Conservation (phyloP, 2,888 invertebrate genomes). For the Caenorhabditis sp. region DNA sequence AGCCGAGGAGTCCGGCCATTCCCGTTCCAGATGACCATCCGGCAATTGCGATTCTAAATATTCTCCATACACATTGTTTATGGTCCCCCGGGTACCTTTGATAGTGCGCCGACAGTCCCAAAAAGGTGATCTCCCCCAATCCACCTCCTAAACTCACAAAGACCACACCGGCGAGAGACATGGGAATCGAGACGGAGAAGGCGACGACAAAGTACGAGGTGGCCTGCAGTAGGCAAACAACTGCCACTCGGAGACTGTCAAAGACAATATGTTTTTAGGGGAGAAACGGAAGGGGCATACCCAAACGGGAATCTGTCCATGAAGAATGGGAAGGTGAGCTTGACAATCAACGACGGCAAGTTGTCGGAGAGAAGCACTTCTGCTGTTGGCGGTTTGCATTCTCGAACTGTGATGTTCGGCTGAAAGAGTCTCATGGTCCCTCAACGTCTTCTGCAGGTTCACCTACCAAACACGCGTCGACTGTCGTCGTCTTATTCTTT, state of each 20-base stretch:
- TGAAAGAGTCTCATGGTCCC: no score
- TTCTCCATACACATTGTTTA: no score
- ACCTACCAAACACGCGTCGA: slow-evolving; percentile 56
- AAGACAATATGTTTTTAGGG: slow-evolving; percentile 20
- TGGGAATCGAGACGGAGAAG: slow-evolving; percentile 75
- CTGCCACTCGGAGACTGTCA: slow-evolving; percentile 75
- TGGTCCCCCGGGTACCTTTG: no score
- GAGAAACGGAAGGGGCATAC: slow-evolving; percentile 74
- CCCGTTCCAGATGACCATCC: slow-evolving; percentile 91
- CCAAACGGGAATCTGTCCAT: slow-evolving; percentile 84
- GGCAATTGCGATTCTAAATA: slow-evolving; percentile 88
- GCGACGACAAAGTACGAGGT: slow-evolving; percentile 81
- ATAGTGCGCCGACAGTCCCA: slow-evolving; percentile 88
- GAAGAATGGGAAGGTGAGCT: slow-evolving; percentile 88
- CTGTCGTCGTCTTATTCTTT: slow-evolving; percentile 39
- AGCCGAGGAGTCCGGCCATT: slow-evolving; percentile 89
- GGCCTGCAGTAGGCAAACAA: slow-evolving; percentile 76
- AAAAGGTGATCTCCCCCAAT: slow-evolving; percentile 90
- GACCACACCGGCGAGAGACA: slow-evolving; percentile 86
- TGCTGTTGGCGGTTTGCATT: slow-evolving; percentile 71
- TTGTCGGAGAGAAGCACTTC: slow-evolving; percentile 90
- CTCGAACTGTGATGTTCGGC: slow-evolving; percentile 56
- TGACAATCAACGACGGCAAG: slow-evolving; percentile 88
- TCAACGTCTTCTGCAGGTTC: no score
- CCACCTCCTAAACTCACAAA: slow-evolving; percentile 89